Evolutionary conservation across 2,113 vertebrate genomes (phyloP).

Genomic region (Mormyrus lacerda): DNA sequence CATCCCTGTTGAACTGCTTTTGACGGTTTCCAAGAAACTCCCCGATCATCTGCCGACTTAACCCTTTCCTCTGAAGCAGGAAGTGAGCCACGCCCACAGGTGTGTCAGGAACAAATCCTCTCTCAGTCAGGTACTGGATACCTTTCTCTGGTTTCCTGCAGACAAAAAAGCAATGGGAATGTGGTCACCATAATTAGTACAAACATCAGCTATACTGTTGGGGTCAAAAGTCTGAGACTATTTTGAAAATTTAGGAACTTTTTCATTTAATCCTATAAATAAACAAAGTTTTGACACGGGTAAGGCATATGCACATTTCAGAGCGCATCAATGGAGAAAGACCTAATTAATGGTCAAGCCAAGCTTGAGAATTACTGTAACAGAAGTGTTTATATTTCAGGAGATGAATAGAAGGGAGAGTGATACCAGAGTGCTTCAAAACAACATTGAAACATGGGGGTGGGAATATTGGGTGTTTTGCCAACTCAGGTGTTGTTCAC

Average conservation of each 20-base stretch:
- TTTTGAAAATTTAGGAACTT: not conserved
- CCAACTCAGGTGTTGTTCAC: not conserved
- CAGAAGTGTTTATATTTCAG: not conserved
- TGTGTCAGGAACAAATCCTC: slow-evolving; percentile 91
- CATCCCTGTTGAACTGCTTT: slow-evolving; percentile 97
- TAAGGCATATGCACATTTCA: not conserved
- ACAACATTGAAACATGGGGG: not conserved
- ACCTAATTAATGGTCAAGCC: not conserved
- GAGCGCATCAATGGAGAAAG: not conserved
- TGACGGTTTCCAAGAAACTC: slow-evolving; percentile 95
- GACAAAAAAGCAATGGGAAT: slow-evolving; percentile 11
- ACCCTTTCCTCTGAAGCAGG: slow-evolving; percentile 91
- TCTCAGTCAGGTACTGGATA: slow-evolving; percentile 89
- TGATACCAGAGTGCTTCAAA: not conserved
- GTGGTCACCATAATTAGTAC: not conserved
- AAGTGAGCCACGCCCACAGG: slow-evolving; percentile 95
- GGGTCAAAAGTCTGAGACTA: not conserved
- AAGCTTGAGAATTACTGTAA: not conserved
- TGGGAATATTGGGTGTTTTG: not conserved
- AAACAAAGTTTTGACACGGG: not conserved
- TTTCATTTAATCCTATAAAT: not conserved
- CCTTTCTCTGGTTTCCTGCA: slow-evolving; percentile 94
- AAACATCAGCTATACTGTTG: not conserved
- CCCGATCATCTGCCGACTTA: slow-evolving; percentile 97
- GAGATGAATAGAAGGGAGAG: not conserved